Conservation (phyloP, 2,888 invertebrate genomes). For the Drosophila emarginata region DNA sequence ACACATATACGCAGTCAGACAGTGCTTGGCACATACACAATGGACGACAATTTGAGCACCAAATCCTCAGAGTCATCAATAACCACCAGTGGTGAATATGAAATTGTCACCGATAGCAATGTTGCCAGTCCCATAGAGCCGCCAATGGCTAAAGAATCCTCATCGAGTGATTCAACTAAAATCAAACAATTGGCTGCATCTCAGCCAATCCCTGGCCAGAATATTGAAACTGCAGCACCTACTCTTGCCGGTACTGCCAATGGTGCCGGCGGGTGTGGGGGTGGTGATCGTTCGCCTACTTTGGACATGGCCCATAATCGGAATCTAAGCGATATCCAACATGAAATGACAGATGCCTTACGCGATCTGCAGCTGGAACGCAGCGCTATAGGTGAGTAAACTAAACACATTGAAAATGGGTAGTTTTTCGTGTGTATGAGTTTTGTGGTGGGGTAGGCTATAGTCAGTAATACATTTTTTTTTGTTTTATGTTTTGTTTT, state of each 20-base stretch:
- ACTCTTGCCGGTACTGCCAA: not conserved
- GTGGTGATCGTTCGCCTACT: constrained; percentile 83
- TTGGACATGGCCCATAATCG: constrained; percentile 86
- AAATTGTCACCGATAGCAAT: constrained; percentile 85
- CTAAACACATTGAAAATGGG: constrained; percentile 3
- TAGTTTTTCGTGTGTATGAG: not conserved
- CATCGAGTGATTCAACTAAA: not conserved
- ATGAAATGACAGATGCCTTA: constrained; percentile 85
- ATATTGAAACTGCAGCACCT: not conserved
- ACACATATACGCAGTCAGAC: constrained; percentile 19
- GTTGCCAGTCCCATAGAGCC: constrained; percentile 79
- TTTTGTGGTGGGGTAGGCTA: not conserved
- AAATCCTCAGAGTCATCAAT: constrained; percentile 88
- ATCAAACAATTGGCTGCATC: not conserved
- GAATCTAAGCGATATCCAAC: constrained; percentile 86
- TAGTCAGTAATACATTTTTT: constrained; percentile 33
- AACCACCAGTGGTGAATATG: constrained; percentile 88
- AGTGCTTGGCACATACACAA: constrained; percentile 57
- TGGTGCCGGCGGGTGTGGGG: constrained; percentile 33
- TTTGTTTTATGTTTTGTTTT: too few relatives aligned
- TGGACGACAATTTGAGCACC: constrained; percentile 87
- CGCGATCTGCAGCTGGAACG: constrained; percentile 75
- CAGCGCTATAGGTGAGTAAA: constrained; percentile 48
- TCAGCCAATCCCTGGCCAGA: not conserved
- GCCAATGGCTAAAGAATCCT: constrained; percentile 31